Evolutionary conservation across 1,140 invertebrate species (phyloP).

Genomic region (Akabosia matsudoensis): DNA sequence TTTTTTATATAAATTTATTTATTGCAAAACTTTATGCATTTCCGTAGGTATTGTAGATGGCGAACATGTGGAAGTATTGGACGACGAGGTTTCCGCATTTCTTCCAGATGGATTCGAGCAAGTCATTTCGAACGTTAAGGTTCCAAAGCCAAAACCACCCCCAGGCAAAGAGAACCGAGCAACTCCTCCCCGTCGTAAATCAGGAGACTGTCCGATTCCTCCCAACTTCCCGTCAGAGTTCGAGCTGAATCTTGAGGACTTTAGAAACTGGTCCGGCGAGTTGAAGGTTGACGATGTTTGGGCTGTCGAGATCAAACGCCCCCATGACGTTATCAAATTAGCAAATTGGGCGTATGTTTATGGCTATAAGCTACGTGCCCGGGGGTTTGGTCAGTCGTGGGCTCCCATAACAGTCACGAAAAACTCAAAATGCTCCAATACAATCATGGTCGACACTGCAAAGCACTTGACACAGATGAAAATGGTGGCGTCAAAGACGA

Average conservation of each 20-base stretch:
- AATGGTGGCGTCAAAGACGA: slow-evolving; percentile 6
- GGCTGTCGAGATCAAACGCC: background rate
- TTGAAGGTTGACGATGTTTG: background rate
- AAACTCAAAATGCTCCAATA: background rate
- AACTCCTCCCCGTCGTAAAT: background rate
- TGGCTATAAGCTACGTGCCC: slow-evolving; percentile 4
- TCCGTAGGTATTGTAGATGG: background rate
- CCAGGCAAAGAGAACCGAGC: background rate
- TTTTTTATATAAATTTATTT: background rate
- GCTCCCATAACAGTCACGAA: slow-evolving; percentile 23
- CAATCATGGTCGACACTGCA: slow-evolving; percentile 10
- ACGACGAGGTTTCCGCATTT: background rate
- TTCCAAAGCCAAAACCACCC: background rate
- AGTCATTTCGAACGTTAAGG: background rate
- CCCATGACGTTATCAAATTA: slow-evolving; percentile 8
- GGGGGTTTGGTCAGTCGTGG: slow-evolving; percentile 21
- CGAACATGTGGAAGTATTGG: background rate
- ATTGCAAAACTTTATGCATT: background rate
- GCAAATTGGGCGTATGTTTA: slow-evolving; percentile 30
- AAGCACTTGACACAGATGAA: slow-evolving; percentile 21
- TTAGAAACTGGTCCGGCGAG: slow-evolving; percentile 21
- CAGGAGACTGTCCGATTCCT: background rate
- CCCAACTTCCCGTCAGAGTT: slow-evolving; percentile 6
- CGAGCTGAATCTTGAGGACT: background rate
- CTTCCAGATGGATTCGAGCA: background rate